Evolutionary conservation across 1,140 invertebrate genomes (phyloP), one percentile per base, ranked within the genome.

Genomic region (Anoplolepis gracilipes): DNA sequence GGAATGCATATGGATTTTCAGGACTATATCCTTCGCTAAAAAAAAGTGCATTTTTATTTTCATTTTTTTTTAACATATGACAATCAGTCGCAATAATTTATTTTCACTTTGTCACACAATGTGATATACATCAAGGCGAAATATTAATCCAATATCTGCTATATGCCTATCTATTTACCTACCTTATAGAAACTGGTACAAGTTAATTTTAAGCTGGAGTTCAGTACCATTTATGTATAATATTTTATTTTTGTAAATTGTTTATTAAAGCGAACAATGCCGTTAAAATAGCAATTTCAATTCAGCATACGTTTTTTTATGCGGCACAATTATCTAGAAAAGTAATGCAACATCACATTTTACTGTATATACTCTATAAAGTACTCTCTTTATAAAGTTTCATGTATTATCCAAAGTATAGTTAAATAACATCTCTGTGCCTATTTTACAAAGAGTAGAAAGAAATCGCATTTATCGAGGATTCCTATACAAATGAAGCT

Each of bases 31-130:
- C 0, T 39, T 61, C 13, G 36, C 0, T 28, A 5, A 46, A 8
- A 57, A n/a, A 42, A 42, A 30, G 1, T 36, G 28, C 30, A 69
- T 81, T 57, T 42, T 67, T 55, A 77, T 49, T 81, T 87, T 79
- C 16, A 30, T 65, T 78, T 84, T 16, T n/a, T 42, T 64, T 84
- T 59, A 53, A 49, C 30, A 53, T 36, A 55, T 13, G 67, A 59
- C 59, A 73, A 72, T 84, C 42, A 77, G 3, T 67, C 11, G 28
- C 39, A n/a, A 62, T 36, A 28, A 85, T 87, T 89, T 69, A 85
- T 61, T 72, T 61, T 59, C 64, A n/a, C 16, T 42, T 13, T 67
- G n/a, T 67, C 11, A 77, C 30, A n/a, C 55, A 22, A 61, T 49
- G 49, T 67, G n/a, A 55, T 36, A 65, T 75, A 59, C 7, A 65